A percentile compares a stretch with the other conserved stretches of the same genome.
These are phyloP conservation scores for Galago senegalensis DNA, from an alignment of 2,797 vertebrate species.

Conservation along the genomic window DNA sequence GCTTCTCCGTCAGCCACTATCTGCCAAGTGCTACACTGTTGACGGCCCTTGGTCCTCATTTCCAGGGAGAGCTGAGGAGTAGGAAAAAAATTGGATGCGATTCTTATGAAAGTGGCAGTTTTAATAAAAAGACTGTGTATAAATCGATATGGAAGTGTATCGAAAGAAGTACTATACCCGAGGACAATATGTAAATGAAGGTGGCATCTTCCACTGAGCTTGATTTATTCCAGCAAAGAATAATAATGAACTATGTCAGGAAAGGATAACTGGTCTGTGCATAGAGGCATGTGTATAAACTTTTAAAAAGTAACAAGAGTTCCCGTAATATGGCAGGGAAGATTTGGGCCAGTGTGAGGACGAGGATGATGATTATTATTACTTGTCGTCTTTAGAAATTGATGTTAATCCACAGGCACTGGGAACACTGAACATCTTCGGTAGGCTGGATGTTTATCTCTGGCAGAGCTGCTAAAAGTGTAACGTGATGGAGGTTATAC, in stretches of 20 bases:
- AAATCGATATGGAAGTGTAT: background rate
- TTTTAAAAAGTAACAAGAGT: background rate
- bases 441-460: background rate
- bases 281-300: background rate
- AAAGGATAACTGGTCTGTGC: background rate
- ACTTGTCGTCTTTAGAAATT: background rate
- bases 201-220: background rate
- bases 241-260: background rate
- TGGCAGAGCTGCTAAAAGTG: background rate
- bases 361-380: no score
- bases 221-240: background rate
- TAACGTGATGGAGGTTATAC: background rate
- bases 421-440: background rate
- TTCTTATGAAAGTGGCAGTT: background rate
- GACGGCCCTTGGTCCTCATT: background rate
- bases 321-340: background rate
- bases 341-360: background rate
- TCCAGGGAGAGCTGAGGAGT: background rate
- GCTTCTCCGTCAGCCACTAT: background rate
- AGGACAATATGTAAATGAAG: background rate
- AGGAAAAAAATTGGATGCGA: background rate
- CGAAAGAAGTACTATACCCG: background rate
- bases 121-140: background rate
- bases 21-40: background rate
- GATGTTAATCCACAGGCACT: background rate